These are phyloP conservation scores for Hydrolagus colliei DNA, from an alignment of 2,797 vertebrate species.

Conservation along the genomic window DNA sequence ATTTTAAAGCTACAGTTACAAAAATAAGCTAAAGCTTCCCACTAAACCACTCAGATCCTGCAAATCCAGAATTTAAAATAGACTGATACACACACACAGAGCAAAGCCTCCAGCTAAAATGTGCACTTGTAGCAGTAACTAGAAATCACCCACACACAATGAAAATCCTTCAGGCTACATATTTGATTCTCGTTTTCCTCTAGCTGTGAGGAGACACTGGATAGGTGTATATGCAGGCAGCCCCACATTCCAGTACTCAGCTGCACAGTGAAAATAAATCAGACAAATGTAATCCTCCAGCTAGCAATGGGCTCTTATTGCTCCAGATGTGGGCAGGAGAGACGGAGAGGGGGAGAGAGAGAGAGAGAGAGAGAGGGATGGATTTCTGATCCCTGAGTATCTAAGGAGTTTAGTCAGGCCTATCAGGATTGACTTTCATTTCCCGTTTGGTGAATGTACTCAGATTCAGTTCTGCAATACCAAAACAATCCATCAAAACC, in stretches of 20 bases:
- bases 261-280: too few species aligned
- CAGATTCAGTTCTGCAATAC: too few species aligned
- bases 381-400: not conserved
- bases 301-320: too few species aligned
- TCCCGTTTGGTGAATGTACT: too few species aligned
- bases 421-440: too few species aligned
- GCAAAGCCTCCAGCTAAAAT: not conserved
- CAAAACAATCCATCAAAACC: too few species aligned
- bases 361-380: not conserved
- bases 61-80: slow-evolving; percentile 12
- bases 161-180: not conserved
- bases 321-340: not conserved
- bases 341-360: not conserved
- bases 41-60: not conserved
- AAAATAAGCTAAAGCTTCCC: not conserved
- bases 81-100: not conserved
- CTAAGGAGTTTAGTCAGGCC: too few species aligned
- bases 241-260: too few species aligned
- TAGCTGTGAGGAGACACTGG: too few species aligned
- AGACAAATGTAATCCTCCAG: too few species aligned
- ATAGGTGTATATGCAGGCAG: too few species aligned
- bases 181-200: too few species aligned
- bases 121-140: not conserved
- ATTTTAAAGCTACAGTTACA: not conserved
- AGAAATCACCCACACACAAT: not conserved